Conservation (phyloP, 2,888 invertebrate genomes). For the Agonopterix arenella region DNA sequence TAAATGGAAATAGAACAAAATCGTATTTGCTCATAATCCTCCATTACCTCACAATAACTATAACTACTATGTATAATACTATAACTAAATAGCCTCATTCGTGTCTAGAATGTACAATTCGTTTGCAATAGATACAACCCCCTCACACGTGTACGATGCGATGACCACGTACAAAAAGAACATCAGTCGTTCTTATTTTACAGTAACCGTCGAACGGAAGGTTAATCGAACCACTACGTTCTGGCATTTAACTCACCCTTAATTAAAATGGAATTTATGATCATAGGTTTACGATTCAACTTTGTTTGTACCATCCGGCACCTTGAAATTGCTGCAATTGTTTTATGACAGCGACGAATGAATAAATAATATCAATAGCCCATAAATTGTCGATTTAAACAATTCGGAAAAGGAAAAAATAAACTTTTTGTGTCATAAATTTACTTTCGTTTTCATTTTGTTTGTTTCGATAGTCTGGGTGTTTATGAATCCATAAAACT, state of each 20-base stretch:
- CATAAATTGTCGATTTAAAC: slow-evolving; percentile 26
- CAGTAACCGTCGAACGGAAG: slow-evolving; percentile 19
- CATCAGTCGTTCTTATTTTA: too few relatives aligned
- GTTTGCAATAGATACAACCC: too few relatives aligned
- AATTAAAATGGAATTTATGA: slow-evolving; percentile 38
- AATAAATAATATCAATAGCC: slow-evolving; percentile 15
- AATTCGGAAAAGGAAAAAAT: not conserved
- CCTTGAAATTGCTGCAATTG: slow-evolving; percentile 22
- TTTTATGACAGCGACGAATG: slow-evolving; percentile 13
- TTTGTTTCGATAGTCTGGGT: not conserved
- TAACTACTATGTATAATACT: too few relatives aligned
- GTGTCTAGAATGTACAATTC: too few relatives aligned
- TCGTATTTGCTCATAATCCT: too few relatives aligned
- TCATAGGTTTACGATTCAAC: slow-evolving; percentile 19
- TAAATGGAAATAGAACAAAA: too few relatives aligned
- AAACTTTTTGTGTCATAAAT: not conserved
- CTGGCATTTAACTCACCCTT: slow-evolving; percentile 37
- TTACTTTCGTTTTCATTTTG: not conserved
- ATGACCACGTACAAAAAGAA: too few relatives aligned
- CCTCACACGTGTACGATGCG: too few relatives aligned
- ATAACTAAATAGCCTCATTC: too few relatives aligned
- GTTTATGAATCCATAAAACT: too few relatives aligned
- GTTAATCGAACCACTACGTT: slow-evolving; percentile 30
- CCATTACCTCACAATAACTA: too few relatives aligned
- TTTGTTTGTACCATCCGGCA: slow-evolving; percentile 12